Base-by-base conservation (phyloP, 1,140 invertebrate genomes). In the Drosophila seguyi region DNA sequence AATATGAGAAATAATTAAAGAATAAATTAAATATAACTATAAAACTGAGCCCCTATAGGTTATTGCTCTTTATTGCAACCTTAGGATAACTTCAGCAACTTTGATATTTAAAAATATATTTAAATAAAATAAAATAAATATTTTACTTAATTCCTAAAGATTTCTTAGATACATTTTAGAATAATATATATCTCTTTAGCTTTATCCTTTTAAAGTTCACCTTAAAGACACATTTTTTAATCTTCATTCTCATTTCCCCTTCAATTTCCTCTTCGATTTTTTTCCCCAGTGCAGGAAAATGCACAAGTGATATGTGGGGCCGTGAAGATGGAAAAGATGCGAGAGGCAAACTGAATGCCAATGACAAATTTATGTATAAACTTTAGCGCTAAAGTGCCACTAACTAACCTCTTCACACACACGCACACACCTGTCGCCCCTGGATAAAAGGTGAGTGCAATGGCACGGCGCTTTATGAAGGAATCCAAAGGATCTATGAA, bases 281-380 rank as follows among this genome's bases (percentile, higher is more conserved):
- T 66, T 50, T n/a, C 7, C 10, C 1, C 31, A 20, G 38, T 66
- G 61, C 61, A 53, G n/a, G 5, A 22, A 36, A 52, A 18, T 67
- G 66, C 61, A 53, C 47, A 69, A 18, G 39, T 39, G 38, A 44
- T 53, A 13, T 53, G 52, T 52, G 27, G 22, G 22, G 42, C 13
- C 27, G 22, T 20, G 52, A 14, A 75, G 73, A 44, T 52, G 55
- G 34, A 39, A 47, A 41, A 45, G 34, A 39, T 48, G 62, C 31
- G 20, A 69, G 20, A 69, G n/a, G 69, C 38, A 69, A 50, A 65
- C 76, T 87, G 84, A 87, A 87, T 87, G 84, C 84, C 84, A 87
- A 87, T 87, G 84, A 87, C 84, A 87, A 87, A 87, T 87, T 87
- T 87, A 87, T 87, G 84, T 84, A 83, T 88, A 83, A 87, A 88